Base-by-base conservation (phyloP, 2,888 invertebrate species). In the Catonia carolina region DNA sequence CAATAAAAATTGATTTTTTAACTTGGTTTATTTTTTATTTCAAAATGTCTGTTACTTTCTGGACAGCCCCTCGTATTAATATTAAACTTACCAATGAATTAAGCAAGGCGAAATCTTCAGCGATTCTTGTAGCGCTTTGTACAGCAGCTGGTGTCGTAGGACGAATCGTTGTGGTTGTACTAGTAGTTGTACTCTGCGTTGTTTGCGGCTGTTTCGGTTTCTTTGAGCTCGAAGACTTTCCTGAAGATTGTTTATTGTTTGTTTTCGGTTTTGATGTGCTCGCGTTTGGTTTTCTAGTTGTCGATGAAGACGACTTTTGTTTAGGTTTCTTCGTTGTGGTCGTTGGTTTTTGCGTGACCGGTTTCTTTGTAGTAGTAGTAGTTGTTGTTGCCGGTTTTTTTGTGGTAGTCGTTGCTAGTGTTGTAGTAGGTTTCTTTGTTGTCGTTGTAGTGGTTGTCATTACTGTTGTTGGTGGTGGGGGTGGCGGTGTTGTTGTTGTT, bases 21-120 rank as follows among this genome's bases (percentile, higher is more conserved):
- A n/a, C n/a, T n/a, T n/a, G n/a, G n/a, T n/a, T n/a, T n/a, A n/a
- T n/a, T n/a, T n/a, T n/a, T n/a, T n/a, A n/a, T n/a, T n/a, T n/a
- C n/a, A n/a, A n/a, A n/a, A n/a, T n/a, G n/a, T n/a, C n/a, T n/a
- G n/a, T n/a, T n/a, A n/a, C n/a, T n/a, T n/a, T n/a, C n/a, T n/a
- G n/a, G n/a, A n/a, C n/a, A n/a, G n/a, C n/a, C n/a, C n/a, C n/a
- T n/a, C n/a, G n/a, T n/a, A n/a, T n/a, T n/a, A 37, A 17, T 35
- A 22, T 23, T 14, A 22, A 23, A 53, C 59, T 59, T 59, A 59
- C 59, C 59, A 59, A 39, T 35, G 45, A 53, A 39, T 59, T 59
- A 22, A 59, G 55, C 47, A 59, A 42, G 20, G 59, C 59, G 31
- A 55, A 55, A 31, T 59, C 56, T 14, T 56, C 55, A 37, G 31